Percentiles rank a stretch among this genome's conserved stretches.
These are phyloP conservation scores for Sprattus sprattus DNA, from an alignment of 2,113 vertebrate genomes.

Conservation along the genomic window DNA sequence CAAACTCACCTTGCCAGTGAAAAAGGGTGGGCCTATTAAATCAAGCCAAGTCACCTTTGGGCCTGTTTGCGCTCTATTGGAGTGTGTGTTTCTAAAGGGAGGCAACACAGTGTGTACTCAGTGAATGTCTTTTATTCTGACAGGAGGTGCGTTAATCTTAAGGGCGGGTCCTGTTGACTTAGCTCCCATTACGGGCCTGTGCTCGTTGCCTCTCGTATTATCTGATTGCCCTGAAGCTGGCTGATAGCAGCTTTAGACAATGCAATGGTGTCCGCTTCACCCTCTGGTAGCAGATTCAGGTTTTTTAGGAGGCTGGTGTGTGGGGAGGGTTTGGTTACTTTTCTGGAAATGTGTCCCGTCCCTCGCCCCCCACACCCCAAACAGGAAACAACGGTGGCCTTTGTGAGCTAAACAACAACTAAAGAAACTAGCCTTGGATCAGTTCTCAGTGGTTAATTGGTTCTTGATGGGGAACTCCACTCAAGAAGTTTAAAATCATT, in stretches of 20 bases:
- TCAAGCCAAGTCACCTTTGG: conserved; percentile 34
- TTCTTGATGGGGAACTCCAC: background rate
- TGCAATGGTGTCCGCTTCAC: conserved; percentile 26
- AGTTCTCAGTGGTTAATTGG: conserved; percentile 5
- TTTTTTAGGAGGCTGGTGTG: background rate
- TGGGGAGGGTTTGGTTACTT: background rate
- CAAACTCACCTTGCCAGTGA: background rate
- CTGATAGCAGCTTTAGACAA: conserved; percentile 15
- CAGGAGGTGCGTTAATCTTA: conserved; percentile 36
- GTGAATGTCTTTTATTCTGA: conserved; percentile 16
- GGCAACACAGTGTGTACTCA: conserved; percentile 34
- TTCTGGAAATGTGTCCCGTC: background rate
- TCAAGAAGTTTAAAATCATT: background rate
- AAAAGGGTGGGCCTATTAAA: conserved; percentile 27
- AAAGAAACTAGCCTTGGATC: background rate
- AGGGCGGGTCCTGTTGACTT: conserved; percentile 35
- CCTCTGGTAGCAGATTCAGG: conserved; percentile 35
- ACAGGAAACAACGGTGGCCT: background rate
- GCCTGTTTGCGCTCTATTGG: conserved; percentile 24
- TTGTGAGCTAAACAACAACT: background rate
- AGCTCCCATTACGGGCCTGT: background rate
- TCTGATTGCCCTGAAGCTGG: conserved; percentile 31
- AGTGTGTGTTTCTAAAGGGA: conserved; percentile 28
- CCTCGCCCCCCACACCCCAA: background rate
- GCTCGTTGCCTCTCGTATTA: conserved; percentile 31